Percentiles rank a stretch among this genome's conserved stretches.
Evolutionary conservation across 2,888 invertebrate genomes (phyloP).

Genomic region (Drosophila engyochracea): DNA sequence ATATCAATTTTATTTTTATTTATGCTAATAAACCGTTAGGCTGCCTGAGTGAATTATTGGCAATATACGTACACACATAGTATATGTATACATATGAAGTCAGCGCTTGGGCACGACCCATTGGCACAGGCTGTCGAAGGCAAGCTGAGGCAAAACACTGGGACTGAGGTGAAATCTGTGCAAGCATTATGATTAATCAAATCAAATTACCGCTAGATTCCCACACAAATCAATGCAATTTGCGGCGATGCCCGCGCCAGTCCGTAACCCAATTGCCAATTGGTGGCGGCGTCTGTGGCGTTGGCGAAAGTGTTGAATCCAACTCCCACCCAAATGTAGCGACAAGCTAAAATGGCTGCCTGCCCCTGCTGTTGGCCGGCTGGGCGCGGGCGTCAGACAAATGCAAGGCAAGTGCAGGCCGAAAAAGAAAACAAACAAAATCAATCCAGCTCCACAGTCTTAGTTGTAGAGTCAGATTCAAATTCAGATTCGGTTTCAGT

Average conservation of each 20-base stretch:
- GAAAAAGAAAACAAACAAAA: constrained; percentile 39
- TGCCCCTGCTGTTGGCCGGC: constrained; percentile 27
- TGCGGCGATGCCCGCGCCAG: constrained; percentile 36
- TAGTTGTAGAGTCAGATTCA: constrained; percentile 36
- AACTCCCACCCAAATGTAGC: constrained; percentile 75
- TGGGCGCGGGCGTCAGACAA: constrained; percentile 56
- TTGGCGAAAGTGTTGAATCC: constrained; percentile 77
- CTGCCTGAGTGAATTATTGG: constrained; percentile 75
- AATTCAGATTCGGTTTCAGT: constrained; percentile 50
- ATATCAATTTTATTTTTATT: constrained; percentile 81
- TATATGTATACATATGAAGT: constrained; percentile 26
- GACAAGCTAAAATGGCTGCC: constrained; percentile 65
- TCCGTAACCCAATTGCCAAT: constrained; percentile 50
- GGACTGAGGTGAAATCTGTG: constrained; percentile 63
- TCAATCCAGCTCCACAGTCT: constrained; percentile 43
- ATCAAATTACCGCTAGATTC: constrained; percentile 77
- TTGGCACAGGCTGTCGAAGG: constrained; percentile 42
- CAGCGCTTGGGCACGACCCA: constrained; percentile 62
- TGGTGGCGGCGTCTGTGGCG: constrained; percentile 26
- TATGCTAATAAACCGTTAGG: constrained; percentile 80
- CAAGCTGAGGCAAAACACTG: constrained; percentile 4
- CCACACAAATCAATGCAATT: constrained; percentile 81
- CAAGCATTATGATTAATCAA: constrained; percentile 76
- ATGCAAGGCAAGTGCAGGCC: constrained; percentile 62
- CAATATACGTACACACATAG: constrained; percentile 42